A percentile compares a stretch with the other conserved stretches of the same genome.
Conservation (phyloP, 2,797 vertebrate genomes). For the Myoxocephalus aenaeus region DNA sequence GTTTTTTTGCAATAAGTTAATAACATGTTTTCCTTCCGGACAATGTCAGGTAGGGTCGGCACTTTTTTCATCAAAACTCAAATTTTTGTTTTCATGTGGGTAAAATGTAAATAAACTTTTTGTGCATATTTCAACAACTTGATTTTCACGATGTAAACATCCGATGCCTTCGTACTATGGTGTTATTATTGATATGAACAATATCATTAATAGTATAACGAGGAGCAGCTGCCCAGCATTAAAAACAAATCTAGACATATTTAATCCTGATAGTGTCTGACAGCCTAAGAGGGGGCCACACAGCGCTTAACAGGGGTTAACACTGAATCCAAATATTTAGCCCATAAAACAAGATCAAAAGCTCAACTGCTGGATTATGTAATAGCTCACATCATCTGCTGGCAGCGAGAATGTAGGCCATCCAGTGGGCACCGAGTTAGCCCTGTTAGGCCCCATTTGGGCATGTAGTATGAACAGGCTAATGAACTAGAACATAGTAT, state of each 20-base stretch:
- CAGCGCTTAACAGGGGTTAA: slow-evolving; percentile 12
- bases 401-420: slow-evolving; percentile 46
- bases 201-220: not conserved
- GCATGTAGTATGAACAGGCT: not conserved
- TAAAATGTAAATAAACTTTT: not conserved
- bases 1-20: not conserved
- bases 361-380: slow-evolving; percentile 23
- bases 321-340: slow-evolving; percentile 41
- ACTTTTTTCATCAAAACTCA: not conserved
- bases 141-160: not conserved
- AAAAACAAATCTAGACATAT: not conserved
- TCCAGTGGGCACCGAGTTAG: slow-evolving; percentile 5
- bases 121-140: not conserved
- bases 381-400: slow-evolving; percentile 49
- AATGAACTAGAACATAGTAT: slow-evolving; percentile 10
- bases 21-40: not conserved
- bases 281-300: slow-evolving; percentile 4
- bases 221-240: not conserved
- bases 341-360: slow-evolving; percentile 38
- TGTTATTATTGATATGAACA: not conserved
- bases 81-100: not conserved
- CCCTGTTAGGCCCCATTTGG: not conserved
- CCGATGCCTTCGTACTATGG: not conserved
- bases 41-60: not conserved
- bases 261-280: slow-evolving; percentile 6